A percentile compares a stretch with the other conserved stretches of the same genome.
Evolutionary conservation across 2,888 invertebrate genomes (phyloP).

Genomic region (Callyntrura guangdongensis): DNA sequence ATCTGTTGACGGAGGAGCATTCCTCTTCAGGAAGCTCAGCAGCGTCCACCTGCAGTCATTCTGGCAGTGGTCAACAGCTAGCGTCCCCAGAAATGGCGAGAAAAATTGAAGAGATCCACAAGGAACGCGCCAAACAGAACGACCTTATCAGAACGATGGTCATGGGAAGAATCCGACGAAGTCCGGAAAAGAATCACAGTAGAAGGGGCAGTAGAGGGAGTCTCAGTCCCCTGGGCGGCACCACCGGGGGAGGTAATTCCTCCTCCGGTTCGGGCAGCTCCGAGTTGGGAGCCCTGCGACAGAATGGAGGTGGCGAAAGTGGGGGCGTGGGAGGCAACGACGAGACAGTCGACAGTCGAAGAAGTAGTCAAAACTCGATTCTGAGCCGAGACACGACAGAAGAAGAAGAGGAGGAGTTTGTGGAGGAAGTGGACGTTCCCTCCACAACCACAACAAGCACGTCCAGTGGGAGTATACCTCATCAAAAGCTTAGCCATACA

Average conservation of each 20-base stretch:
- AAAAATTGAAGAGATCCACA: slow-evolving; percentile 91
- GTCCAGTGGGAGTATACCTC: slow-evolving; percentile 55
- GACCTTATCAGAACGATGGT: slow-evolving; percentile 94
- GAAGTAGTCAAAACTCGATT: slow-evolving; percentile 80
- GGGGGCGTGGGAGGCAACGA: neutral
- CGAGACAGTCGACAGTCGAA: slow-evolving; percentile 57
- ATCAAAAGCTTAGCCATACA: slow-evolving; percentile 52
- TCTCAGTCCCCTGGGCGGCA: slow-evolving; percentile 80
- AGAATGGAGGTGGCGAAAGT: neutral
- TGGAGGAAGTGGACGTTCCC: slow-evolving; percentile 50
- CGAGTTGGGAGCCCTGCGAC: slow-evolving; percentile 68
- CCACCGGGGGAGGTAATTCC: slow-evolving; percentile 74
- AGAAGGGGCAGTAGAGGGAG: slow-evolving; percentile 86
- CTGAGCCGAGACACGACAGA: slow-evolving; percentile 61
- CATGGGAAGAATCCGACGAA: slow-evolving; percentile 89
- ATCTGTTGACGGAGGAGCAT: neutral
- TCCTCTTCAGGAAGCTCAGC: slow-evolving; percentile 19
- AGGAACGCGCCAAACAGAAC: slow-evolving; percentile 93
- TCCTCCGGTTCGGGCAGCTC: slow-evolving; percentile 69
- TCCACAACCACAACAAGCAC: slow-evolving; percentile 52
- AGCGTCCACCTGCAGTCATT: slow-evolving; percentile 85
- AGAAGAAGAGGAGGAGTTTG: slow-evolving; percentile 22
- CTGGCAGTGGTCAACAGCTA: slow-evolving; percentile 88
- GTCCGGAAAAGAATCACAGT: slow-evolving; percentile 89
- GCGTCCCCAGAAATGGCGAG: slow-evolving; percentile 88